Base-by-base conservation (phyloP, 2,113 vertebrate species). In the Vulpes ferrilata region DNA sequence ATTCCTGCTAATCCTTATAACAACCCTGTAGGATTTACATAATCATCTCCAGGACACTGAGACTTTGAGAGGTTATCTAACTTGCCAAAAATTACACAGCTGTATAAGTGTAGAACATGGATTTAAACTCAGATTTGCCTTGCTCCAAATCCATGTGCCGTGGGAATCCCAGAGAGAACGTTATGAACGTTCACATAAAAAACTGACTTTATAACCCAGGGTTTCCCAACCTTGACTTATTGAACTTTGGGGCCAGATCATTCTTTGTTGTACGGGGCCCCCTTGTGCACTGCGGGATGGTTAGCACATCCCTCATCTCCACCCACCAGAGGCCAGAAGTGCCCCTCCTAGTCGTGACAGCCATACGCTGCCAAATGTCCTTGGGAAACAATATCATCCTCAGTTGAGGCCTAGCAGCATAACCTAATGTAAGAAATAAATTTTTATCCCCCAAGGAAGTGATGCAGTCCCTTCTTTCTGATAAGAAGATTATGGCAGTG, bases 41-140 rank as follows among this genome's bases (percentile, higher is more conserved):
- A 83, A 65, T 76, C 65, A 64, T 81, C 84, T 82, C 92, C 80
- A 95, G 87, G 84, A 95, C 88, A n/a, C 65, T 38, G 53, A 87
- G 64, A 57, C 25, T 67, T 64, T 64, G 57, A 93, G 78, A 60
- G 11, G 53, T 93, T 89, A 87, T 81, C 19, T 38, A 59, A 81
- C 57, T 67, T 91, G 84, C 95, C 93, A 53, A 57, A 90, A 87
- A 59, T 76, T 71, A 55, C n/a, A 53, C 20, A 92, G 74, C 76
- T 82, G 92, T 43, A n/a, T 48, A 59, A 87, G 35, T 35, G 62
- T 51, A 25, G 76, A 71, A 51, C 9, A n/a, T 4, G 69, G 89
- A 74, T 89, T 35, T 38, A 30, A 86, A 76, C 69, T 64, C 83
- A 10, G 22, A 67, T 62, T 27, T 80, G 71, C 48, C 78, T 73